A percentile compares a stretch with the other conserved stretches of the same genome.
Evolutionary conservation across 1,140 invertebrate genomes (phyloP).

Genomic region (Adoxophyes honmai): DNA sequence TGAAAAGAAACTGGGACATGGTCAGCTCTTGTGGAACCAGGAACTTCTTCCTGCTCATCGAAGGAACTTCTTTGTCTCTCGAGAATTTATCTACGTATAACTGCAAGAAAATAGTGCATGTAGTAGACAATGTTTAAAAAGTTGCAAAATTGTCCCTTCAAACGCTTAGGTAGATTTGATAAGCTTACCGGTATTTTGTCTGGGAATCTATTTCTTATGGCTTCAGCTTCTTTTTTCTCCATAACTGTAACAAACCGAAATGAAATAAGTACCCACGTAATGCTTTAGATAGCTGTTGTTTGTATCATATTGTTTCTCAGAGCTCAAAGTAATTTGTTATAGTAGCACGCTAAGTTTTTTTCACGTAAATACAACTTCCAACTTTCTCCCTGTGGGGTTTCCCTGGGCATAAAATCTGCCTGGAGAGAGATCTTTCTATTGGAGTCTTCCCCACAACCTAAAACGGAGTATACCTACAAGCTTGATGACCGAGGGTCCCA

Average conservation of each 20-base stretch:
- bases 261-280: no score
- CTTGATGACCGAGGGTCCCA: no score
- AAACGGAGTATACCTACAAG: neutral
- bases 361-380: no score
- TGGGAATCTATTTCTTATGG: slow-evolving; percentile 76
- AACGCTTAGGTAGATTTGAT: neutral
- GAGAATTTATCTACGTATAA: slow-evolving; percentile 84
- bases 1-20: slow-evolving; percentile 84
- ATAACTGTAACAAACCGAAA: slow-evolving; percentile 48
- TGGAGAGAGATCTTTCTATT: no score
- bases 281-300: no score
- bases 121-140: neutral
- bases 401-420: no score
- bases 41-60: slow-evolving; percentile 85
- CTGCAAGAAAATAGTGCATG: slow-evolving; percentile 54
- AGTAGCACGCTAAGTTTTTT: no score
- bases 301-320: no score
- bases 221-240: slow-evolving; percentile 74
- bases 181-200: slow-evolving; percentile 79
- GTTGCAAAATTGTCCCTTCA: neutral
- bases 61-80: slow-evolving; percentile 81
- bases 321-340: neutral
- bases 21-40: slow-evolving; percentile 86
- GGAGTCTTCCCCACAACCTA: no score
- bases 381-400: no score